These are phyloP conservation scores for Oreotragus oreotragus DNA, from an alignment of 2,113 vertebrate species.

Conservation along the genomic window DNA sequence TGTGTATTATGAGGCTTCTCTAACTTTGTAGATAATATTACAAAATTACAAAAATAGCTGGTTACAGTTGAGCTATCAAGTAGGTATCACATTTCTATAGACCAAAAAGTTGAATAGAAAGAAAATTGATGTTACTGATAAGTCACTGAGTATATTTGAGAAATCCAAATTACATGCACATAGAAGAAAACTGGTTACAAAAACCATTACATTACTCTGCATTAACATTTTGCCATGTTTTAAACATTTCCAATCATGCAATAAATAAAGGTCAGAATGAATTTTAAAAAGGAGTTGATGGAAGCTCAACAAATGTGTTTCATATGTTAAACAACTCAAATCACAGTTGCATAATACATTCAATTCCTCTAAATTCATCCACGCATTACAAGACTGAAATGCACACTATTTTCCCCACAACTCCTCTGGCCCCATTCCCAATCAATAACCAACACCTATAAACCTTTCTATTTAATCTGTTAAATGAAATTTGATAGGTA, in stretches of 20 bases:
- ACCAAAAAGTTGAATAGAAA: slow-evolving; percentile 71
- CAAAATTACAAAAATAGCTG: slow-evolving; percentile 75
- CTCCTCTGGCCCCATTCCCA: neutral
- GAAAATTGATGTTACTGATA: slow-evolving; percentile 61
- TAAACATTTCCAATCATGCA: slow-evolving; percentile 65
- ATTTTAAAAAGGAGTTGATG: slow-evolving; percentile 51
- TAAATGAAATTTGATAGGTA: slow-evolving; percentile 40
- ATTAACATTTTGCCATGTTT: slow-evolving; percentile 42
- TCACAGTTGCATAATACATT: slow-evolving; percentile 24
- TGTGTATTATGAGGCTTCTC: slow-evolving; percentile 73
- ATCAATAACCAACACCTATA: slow-evolving; percentile 20
- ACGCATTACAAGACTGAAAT: slow-evolving; percentile 8
- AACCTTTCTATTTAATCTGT: slow-evolving; percentile 23
- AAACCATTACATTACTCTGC: slow-evolving; percentile 56
- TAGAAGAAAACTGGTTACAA: slow-evolving; percentile 63
- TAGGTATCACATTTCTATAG: slow-evolving; percentile 48
- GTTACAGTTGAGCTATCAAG: slow-evolving; percentile 59
- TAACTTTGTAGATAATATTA: slow-evolving; percentile 66
- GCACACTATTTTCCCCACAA: neutral
- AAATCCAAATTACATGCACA: slow-evolving; percentile 69
- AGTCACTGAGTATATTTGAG: slow-evolving; percentile 59
- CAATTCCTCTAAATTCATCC: slow-evolving; percentile 11
- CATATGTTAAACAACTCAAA: slow-evolving; percentile 59
- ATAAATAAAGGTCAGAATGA: slow-evolving; percentile 55
- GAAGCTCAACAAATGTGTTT: slow-evolving; percentile 46